Base-by-base conservation (phyloP, 2,797 vertebrate genomes). In the Oreortyx pictus region DNA sequence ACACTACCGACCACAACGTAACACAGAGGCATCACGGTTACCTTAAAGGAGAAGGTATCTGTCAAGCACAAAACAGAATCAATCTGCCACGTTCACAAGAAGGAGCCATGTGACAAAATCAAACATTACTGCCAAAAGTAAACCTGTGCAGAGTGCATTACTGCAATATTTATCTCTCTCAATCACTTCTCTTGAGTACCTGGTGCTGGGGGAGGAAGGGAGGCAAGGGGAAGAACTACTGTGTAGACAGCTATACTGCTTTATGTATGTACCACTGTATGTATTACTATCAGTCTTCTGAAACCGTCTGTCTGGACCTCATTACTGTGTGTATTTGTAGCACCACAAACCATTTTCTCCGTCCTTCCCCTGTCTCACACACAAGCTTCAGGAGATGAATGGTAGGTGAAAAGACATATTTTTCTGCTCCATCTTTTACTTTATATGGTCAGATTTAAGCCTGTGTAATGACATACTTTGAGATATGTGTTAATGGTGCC, bases 111-210 rank as follows among this genome's bases (percentile, higher is more conserved):
- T 79, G 82, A 66, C 46, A 83, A 61, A 61, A 84, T 71, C 77
- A 89, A 88, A 57, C 57, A 41, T 23, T 96, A 72, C 73, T 96
- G 70, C 74, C 68, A n/a, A 80, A 93, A 93, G 52, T 46, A 41
- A 92, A 90, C 33, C 15, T 29, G 8, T 89, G 70, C 57, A 43
- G 46, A 60, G 44, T 82, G 49, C 31, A 31, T 44, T 93, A 86
- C 91, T 84, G 54, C 61, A 67, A 4, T 92, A 72, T 88, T 82
- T 88, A 86, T 79, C 67, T 80, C 44, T 57, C 91, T 91, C 88
- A 73, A 60, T 94, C 65, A 52, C 74, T 96, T 79, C 86, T 88
- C 76, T 56, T 5, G 41, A 60, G 64, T 52, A 52, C 27, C 46
- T 90, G 52, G 66, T 41, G 47, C 49, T 59, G 77, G 75, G 25